Conservation (phyloP, 2,888 invertebrate genomes). For the Blera fallax region DNA sequence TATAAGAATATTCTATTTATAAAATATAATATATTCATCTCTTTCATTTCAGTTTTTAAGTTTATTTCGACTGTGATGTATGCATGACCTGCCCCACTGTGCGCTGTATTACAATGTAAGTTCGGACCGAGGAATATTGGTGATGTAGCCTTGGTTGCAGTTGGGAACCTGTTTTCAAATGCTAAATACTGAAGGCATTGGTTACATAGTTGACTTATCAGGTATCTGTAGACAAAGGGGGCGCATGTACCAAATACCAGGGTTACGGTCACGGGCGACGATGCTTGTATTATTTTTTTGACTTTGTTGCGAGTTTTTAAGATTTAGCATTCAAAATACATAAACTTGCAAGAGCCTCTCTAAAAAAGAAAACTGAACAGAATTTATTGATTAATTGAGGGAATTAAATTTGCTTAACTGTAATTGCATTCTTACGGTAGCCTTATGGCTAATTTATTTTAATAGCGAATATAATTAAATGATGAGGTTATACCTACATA, state of each 20-base stretch:
- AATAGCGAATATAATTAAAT: too few relatives aligned
- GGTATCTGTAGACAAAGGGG: slow-evolving; percentile 29
- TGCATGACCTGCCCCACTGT: too few relatives aligned
- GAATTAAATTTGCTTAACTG: background rate
- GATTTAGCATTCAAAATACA: background rate
- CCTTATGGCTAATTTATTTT: background rate
- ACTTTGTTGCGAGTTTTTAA: background rate
- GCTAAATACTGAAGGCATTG: slow-evolving; percentile 13
- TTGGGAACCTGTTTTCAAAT: slow-evolving; percentile 18
- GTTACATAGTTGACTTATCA: slow-evolving; percentile 28
- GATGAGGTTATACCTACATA: too few relatives aligned
- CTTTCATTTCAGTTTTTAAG: too few relatives aligned
- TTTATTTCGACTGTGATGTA: too few relatives aligned
- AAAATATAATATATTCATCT: too few relatives aligned
- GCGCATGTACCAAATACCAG: slow-evolving; percentile 19
- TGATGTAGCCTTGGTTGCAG: background rate
- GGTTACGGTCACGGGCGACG: slow-evolving; percentile 25
- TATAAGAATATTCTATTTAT: too few relatives aligned
- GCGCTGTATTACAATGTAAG: background rate
- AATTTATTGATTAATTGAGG: background rate
- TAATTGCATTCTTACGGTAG: background rate
- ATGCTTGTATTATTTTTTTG: background rate
- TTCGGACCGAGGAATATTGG: background rate
- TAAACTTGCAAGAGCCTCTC: background rate
- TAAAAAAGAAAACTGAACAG: background rate